Evolutionary conservation across 2,888 invertebrate genomes (phyloP).

Genomic region (Antitype chi): DNA sequence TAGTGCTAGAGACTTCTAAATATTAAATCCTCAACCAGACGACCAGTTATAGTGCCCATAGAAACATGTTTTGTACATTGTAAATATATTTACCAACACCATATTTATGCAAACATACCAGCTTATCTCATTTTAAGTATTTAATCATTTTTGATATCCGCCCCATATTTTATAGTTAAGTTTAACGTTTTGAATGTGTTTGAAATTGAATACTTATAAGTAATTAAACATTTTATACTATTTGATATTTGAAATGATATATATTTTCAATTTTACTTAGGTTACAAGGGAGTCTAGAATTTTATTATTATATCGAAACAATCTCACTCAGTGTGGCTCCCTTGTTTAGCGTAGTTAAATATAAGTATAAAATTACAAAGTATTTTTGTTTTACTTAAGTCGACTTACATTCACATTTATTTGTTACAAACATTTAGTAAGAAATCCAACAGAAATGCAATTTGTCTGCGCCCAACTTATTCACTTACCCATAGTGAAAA

Average conservation of each 20-base stretch:
- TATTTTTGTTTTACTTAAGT: conserved; percentile 46
- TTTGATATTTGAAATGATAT: conserved; percentile 71
- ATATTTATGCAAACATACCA: conserved; percentile 43
- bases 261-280: conserved; percentile 50
- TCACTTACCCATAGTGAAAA: background rate
- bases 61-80: conserved; percentile 44
- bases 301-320: conserved; percentile 43
- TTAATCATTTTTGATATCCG: conserved; percentile 54
- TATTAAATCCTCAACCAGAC: conserved; percentile 39
- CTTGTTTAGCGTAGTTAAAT: conserved; percentile 51
- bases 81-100: conserved; percentile 61
- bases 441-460: background rate
- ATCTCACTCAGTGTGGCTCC: conserved; percentile 59
- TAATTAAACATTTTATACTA: conserved; percentile 69
- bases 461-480: no score
- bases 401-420: conserved; percentile 39
- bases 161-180: conserved; percentile 50
- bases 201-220: conserved; percentile 47
- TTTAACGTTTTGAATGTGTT: conserved; percentile 49
- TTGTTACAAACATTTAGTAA: background rate
- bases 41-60: conserved; percentile 48
- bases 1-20: conserved; percentile 50
- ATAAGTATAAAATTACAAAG: conserved; percentile 41
- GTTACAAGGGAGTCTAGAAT: conserved; percentile 53
- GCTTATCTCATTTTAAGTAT: conserved; percentile 34